Evolutionary conservation across 92 coral and sea anemone species (phyloP).

Genomic region (Plumapathes pennacea): DNA sequence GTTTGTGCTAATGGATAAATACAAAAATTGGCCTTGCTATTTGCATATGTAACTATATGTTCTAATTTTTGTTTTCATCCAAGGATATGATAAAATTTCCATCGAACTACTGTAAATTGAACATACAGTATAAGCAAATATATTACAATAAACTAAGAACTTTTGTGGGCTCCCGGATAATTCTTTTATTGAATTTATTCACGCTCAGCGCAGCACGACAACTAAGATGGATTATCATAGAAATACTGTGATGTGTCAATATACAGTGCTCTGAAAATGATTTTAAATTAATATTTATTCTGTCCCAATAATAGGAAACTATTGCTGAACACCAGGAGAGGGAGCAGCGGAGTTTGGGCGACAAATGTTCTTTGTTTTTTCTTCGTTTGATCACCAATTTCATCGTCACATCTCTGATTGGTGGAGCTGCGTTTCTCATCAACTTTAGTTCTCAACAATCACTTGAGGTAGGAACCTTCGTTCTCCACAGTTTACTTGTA

Average conservation of each 20-base stretch:
- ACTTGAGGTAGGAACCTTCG: too few species aligned
- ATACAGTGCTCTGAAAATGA: background rate
- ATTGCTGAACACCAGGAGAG: conserved; percentile 69
- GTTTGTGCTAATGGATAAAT: too few species aligned
- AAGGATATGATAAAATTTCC: too few species aligned
- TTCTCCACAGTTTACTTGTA: too few species aligned
- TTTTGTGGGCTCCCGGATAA: too few species aligned
- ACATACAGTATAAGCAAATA: too few species aligned
- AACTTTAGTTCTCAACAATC: conserved; percentile 58
- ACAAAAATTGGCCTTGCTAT: too few species aligned
- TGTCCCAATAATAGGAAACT: conserved; percentile 52
- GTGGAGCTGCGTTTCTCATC: conserved; percentile 78
- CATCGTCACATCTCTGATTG: conserved; percentile 56
- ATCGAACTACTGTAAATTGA: too few species aligned
- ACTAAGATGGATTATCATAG: background rate
- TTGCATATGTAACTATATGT: too few species aligned
- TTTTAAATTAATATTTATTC: background rate
- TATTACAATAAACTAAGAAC: too few species aligned
- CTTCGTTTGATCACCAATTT: conserved; percentile 67
- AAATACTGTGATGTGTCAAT: background rate
- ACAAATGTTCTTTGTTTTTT: conserved; percentile 41
- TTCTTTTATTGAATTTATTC: too few species aligned
- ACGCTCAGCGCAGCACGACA: background rate
- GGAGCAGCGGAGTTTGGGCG: conserved; percentile 35
- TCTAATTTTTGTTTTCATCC: too few species aligned